These are phyloP conservation scores for Salvelinus fontinalis DNA, from an alignment of 2,113 vertebrate species.

Conservation along the genomic window DNA sequence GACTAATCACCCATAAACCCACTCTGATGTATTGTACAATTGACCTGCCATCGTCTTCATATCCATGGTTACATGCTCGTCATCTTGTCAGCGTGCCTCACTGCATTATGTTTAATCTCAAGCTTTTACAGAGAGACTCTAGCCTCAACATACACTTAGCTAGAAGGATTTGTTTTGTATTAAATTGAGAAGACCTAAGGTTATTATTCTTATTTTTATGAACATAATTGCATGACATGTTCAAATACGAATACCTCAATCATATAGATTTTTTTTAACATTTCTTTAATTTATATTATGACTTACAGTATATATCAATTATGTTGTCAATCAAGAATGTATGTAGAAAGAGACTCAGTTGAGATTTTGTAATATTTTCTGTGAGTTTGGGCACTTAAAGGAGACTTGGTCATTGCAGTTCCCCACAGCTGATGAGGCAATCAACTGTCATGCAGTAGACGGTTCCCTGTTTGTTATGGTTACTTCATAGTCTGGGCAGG, in stretches of 20 bases:
- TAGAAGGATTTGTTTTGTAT: neutral
- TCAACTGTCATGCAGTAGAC: neutral
- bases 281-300: neutral
- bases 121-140: neutral
- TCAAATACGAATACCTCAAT: constrained; percentile 1
- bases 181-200: constrained; percentile 20
- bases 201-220: constrained; percentile 7
- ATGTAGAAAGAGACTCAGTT: neutral
- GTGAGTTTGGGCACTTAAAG: neutral
- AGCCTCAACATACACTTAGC: neutral
- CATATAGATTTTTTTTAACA: neutral
- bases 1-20: constrained; percentile 54
- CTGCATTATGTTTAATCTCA: neutral
- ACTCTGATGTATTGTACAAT: constrained; percentile 35
- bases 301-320: neutral
- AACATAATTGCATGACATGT: neutral
- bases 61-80: constrained; percentile 38
- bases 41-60: constrained; percentile 31
- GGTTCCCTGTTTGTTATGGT: neutral
- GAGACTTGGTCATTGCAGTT: neutral
- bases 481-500: constrained; percentile 9
- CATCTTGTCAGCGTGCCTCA: constrained; percentile 10
- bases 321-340: neutral
- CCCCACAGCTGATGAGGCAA: neutral
- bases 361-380: neutral